Conservation (phyloP, 2,113 vertebrate species). For the Tapirus terrestris region DNA sequence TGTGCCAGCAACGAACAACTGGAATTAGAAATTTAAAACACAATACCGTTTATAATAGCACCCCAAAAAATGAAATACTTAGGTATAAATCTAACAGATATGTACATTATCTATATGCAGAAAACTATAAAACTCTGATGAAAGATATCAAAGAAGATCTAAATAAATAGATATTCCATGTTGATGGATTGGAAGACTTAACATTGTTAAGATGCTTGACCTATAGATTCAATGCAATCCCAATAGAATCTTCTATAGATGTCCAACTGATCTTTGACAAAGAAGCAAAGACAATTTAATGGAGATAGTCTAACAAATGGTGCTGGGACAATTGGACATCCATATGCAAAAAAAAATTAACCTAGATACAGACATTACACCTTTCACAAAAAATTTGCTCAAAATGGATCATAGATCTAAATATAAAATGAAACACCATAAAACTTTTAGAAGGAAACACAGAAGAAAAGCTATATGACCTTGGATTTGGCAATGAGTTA, state of each 20-base stretch:
- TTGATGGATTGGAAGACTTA: neutral
- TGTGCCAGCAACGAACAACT: neutral
- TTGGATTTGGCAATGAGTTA: neutral
- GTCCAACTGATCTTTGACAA: neutral
- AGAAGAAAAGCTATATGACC: neutral
- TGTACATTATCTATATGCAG: neutral
- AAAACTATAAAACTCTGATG: neutral
- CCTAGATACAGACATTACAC: neutral
- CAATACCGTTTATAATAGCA: neutral
- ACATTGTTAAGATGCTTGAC: neutral
- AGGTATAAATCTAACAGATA: neutral
- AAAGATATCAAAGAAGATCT: neutral
- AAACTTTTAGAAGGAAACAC: neutral
- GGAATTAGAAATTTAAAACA: neutral
- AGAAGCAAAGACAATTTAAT: neutral
- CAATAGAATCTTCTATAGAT: neutral
- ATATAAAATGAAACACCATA: slow-evolving; percentile 10
- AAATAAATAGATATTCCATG: neutral
- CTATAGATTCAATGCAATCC: neutral
- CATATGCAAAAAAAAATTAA: neutral
- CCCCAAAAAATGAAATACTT: neutral
- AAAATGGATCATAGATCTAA: neutral
- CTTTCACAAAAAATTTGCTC: neutral
- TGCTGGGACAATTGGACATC: neutral
- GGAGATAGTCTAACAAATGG: neutral